Base-by-base conservation (phyloP, 1,140 invertebrate genomes). In the Eufriesea mexicana region DNA sequence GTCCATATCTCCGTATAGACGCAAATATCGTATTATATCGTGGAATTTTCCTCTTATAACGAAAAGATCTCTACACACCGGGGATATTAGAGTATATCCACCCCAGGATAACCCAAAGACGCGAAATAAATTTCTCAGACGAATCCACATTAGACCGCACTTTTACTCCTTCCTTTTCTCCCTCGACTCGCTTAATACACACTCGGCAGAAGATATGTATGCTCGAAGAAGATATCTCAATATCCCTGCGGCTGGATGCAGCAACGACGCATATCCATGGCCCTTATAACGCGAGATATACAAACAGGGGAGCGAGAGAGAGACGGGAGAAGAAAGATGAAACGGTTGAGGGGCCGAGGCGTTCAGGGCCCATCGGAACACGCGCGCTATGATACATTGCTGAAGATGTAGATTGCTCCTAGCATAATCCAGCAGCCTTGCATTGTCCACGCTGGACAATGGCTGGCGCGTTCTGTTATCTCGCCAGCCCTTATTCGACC, bases 361-460 rank as follows among this genome's bases (percentile, higher is more conserved):
- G 74, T 81, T 67, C 66, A 61, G 76, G 79, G 83, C 67, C 79
- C 76, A 79, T 87, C 81, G 73, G 45, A 61, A 88, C 83, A 81
- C 83, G 72, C 74, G 83, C 82, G 79, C 79, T 89, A 92, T 91
- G 90, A 93, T 93, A 91, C 92, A 92, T 93, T 88, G 91, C 85
- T 85, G 88, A 91, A 93, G 92, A 93, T 93, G 92, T 91, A 93
- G 93, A 93, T 93, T 90, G 88, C 86, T 84, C 88, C 84, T 82
- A 75, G 84, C 83, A 90, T 90, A 88, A 89, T 91, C 88, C 88
- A 83, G 83, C 85, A 83, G 86, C 89, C 89, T 91, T 90, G 89
- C 91, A 93, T 93, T 93, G 92, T 92, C 86, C 90, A 86, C 73
- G 59, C 80, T 68, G 91, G 85, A 93, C 93, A 93, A 93, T 92